A percentile compares a stretch with the other conserved stretches of the same genome.
phyloP scores from a whole-genome alignment of 2,888 invertebrate species.

The Oscheius onirici region DNA sequence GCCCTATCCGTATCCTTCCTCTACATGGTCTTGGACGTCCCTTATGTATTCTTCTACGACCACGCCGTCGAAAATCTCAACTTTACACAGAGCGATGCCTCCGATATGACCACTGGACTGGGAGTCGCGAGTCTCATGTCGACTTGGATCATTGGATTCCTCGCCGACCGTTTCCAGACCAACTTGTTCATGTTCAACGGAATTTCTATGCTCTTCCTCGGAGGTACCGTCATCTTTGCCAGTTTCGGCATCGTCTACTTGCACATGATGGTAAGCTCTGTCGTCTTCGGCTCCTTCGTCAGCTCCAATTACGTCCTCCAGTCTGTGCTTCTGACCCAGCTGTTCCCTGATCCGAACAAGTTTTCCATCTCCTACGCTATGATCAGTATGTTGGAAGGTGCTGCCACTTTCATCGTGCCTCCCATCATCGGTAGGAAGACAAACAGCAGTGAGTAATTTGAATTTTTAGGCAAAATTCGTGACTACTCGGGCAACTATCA shows the following conservation, averaged over 20 bases:
- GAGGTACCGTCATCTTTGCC: conserved; percentile 70
- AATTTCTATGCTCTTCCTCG: conserved; percentile 78
- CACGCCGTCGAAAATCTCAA: conserved; percentile 78
- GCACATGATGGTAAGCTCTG: conserved; percentile 16
- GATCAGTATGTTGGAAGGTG: conserved; percentile 85
- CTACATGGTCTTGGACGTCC: conserved; percentile 87
- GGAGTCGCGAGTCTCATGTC: conserved; percentile 90
- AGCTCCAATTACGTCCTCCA: conserved; percentile 52
- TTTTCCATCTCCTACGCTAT: conserved; percentile 92
- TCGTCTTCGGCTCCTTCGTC: conserved; percentile 43
- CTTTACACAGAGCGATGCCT: background rate
- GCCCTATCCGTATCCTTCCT: conserved; percentile 77
- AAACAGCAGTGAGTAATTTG: background rate
- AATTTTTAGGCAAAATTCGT: conserved; percentile 44
- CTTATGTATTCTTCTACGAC: conserved; percentile 89
- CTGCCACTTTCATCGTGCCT: conserved; percentile 89
- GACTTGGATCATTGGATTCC: conserved; percentile 86
- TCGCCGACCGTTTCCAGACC: conserved; percentile 79
- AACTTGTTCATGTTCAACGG: conserved; percentile 78
- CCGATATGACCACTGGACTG: conserved; percentile 77
- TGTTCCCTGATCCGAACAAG: conserved; percentile 87
- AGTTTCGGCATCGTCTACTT: conserved; percentile 42
- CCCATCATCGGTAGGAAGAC: conserved; percentile 81
- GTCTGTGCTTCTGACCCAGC: conserved; percentile 79
- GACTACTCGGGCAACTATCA: conserved; percentile 45